These are phyloP conservation scores for Grammomys dolichurus DNA, from an alignment of 2,113 vertebrate genomes.

Conservation along the genomic window DNA sequence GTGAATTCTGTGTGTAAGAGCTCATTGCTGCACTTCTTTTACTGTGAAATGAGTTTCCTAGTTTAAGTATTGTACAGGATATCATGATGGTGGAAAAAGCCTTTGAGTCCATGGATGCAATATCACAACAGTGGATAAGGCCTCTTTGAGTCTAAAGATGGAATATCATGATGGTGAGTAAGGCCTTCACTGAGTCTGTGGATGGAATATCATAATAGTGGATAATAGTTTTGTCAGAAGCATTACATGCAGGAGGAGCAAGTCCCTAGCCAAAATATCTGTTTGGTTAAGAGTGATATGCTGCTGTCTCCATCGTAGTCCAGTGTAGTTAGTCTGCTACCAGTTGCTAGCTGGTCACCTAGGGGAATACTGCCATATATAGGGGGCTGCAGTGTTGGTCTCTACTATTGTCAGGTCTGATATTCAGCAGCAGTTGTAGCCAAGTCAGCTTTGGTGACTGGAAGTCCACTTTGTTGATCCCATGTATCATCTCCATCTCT, in stretches of 20 bases:
- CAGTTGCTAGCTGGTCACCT: background rate
- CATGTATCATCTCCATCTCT: too few relatives aligned
- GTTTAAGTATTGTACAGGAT: background rate
- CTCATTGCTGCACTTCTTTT: background rate
- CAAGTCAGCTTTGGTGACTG: background rate
- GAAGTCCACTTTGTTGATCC: too few relatives aligned
- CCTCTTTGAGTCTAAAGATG: background rate
- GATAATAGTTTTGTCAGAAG: background rate
- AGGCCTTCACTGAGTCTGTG: accelerated
- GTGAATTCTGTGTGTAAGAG: background rate
- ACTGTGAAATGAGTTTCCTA: background rate
- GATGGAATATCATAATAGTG: background rate
- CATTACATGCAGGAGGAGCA: background rate
- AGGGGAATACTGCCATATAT: background rate
- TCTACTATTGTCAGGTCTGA: background rate
- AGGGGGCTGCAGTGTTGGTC: background rate
- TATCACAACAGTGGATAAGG: background rate
- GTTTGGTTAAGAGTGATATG: background rate
- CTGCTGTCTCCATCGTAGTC: background rate
- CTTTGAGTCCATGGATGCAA: background rate
- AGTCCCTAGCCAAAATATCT: background rate
- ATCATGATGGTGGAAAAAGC: background rate
- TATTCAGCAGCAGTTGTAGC: background rate
- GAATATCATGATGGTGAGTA: background rate
- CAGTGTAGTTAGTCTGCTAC: background rate